Evolutionary conservation across 2,113 vertebrate genomes (phyloP).

Genomic region (Cyphomyrus plagiostoma): DNA sequence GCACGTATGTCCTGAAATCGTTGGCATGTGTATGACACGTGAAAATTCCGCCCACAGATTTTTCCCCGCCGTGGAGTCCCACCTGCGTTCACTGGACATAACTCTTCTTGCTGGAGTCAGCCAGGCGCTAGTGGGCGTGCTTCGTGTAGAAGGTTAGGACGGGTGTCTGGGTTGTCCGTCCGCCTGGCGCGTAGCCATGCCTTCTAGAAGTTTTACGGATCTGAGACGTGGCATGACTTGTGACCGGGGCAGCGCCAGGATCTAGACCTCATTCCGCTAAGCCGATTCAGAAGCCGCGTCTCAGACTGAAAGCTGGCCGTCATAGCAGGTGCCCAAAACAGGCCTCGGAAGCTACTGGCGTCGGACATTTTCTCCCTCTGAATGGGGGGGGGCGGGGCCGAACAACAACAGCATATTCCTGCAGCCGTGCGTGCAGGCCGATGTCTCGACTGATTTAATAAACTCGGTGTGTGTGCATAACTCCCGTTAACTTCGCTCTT

Average conservation of each 20-base stretch:
- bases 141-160: not conserved
- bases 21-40: not conserved
- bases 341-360: not conserved
- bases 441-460: not conserved
- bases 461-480: not conserved
- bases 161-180: not conserved
- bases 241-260: not conserved
- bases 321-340: not conserved
- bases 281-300: not conserved
- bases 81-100: not conserved
- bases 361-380: not conserved
- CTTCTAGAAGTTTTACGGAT: not conserved
- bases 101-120: not conserved
- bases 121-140: not conserved
- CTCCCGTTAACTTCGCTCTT: not conserved
- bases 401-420: not conserved
- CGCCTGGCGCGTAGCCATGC: not conserved
- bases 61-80: not conserved
- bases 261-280: not conserved
- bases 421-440: not conserved
- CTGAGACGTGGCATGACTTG: not conserved
- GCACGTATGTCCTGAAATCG: not conserved
- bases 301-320: not conserved
- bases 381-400: not conserved
- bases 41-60: not conserved